Base-by-base conservation (phyloP, 2,113 vertebrate genomes). In the Pogona vitticeps region DNA sequence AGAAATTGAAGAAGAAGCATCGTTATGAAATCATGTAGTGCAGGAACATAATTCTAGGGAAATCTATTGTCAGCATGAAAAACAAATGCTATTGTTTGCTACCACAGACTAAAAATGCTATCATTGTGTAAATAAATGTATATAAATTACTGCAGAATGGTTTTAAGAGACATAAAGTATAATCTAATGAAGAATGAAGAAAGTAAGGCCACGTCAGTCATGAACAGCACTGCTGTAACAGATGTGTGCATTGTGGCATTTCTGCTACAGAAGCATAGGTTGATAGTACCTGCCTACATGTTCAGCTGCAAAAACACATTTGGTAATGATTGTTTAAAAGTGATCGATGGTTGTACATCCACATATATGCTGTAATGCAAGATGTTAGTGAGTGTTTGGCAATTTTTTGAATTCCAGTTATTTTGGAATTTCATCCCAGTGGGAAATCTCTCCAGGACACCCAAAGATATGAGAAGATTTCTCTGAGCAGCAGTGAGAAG, bases 51-150 rank as follows among this genome's bases (percentile, higher is more conserved):
- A 84, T 84, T 80, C 23, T n/a, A 79, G 56, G 58, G 86, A 78
- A 63, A 78, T 31, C 18, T 72, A 28, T 28, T 88, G 40, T 65
- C 23, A 72, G 80, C 73, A 77, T 79, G 86, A 84, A 79, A 72
- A 52, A 52, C 17, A 12, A 59, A 80, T 52, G 56, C 36, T 73
- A 59, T 8, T 38, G 31, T 75, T 81, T 63, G 18, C 59, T 40
- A 80, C 70, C 46, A 67, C 18, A 31, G 28, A 58, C n/a, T 36
- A 15, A 73, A 65, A 67, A 56, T 20, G 70, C 3, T 46, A 73
- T 65, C n/a, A 20, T 46, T 21, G 20, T 76, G 58, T 63, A 79
- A 82, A 82, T 73, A 80, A 65, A 73, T 76, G 58, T 63, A 79
- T 75, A 82, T 73, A 80, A 65, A 73, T 46, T 83, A 78, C 59